Base-by-base conservation (phyloP, 2,888 invertebrate genomes). In the Leptarthrus brevirostris region DNA sequence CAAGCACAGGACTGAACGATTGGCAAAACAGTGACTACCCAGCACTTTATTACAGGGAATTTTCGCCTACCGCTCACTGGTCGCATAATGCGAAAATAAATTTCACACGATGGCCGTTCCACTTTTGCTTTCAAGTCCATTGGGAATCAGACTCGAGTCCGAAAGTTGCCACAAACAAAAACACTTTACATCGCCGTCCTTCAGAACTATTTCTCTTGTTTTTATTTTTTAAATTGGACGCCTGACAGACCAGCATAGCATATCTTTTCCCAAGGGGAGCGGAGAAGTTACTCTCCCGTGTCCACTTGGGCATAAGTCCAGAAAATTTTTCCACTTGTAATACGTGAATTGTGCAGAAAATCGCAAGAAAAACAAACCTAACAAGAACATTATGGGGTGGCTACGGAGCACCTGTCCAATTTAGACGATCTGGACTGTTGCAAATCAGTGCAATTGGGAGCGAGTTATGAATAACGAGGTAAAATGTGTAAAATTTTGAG, bases 181-280 rank as follows among this genome's bases (percentile, higher is more conserved):
- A 34, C 24, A 26, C 26, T 56, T 58, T 58, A 40, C 20, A 3
- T 10, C 24, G 53, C 1, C 58, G 58, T 58, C 58, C 58, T 58
- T 58, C 34, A 18, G 36, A 58, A 58, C 34, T 58, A 58, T 36
- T 58, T 58, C n/a, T 58, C 18, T 36, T 58, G 16, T 16, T 56
- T 14, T 56, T 56, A 14, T 34, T 36, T 58, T 36, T 36, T 34
- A 16, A 36, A 1, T 58, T 18, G 18, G 5, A 58, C 26, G n/a
- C 54, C 26, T n/a, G 8, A 8, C 30, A 56, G 26, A 30, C 56
- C 26, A 56, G 8, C 30, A 5, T 30, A 3, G 30, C 30, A 30
- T 30, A 30, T 5, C n/a, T n/a, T n/a, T n/a, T n/a, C n/a, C n/a
- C n/a, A 56, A 56, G 8, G 34, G n/a, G 24, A 56, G 30, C 49